Base-by-base conservation (phyloP, 2,888 invertebrate genomes). In the Apamea monoglypha region DNA sequence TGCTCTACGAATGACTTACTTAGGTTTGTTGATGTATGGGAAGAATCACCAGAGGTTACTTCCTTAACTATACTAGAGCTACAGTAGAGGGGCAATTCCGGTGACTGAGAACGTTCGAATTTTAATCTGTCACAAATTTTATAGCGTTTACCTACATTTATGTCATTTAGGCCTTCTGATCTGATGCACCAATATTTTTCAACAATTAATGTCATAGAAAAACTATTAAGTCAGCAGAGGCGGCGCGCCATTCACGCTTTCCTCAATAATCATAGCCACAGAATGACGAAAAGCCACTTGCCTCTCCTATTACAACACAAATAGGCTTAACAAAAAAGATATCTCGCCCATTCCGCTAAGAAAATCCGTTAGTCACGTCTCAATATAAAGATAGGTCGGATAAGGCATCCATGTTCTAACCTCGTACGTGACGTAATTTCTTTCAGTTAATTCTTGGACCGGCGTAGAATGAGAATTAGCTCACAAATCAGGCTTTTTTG, bases 371-470 rank as follows among this genome's bases (percentile, higher is more conserved):
- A 73, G 81, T 73, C 73, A 74, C 74, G 84, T 84, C 56, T 66
- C 66, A 59, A 85, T 83, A 76, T 81, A 84, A 83, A 83, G 76
- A 85, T 70, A 64, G 81, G 69, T 66, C 53, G 81, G 81, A 74
- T 81, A 74, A 85, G 67, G 36, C 70, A 77, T 68, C 82, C 67
- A 18, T 64, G 76, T 56, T 71, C 50, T 56, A 76, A 61, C 53
- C 18, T 61, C n/a, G 67, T 64, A 84, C 85, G 85, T 84, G 84
- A 81, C 71, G 74, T 81, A 74, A 85, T 85, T 77, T 71, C 76
- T 85, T 71, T 81, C 67, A 85, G 85, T 85, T 85, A 81, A 85
- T 84, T 81, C 67, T 64, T 68, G 36, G 32, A 40, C 67, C 36
- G 16, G 67, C 12, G 59, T 72, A 14, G 84, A 84, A 81, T 85